Percentiles rank a stretch among this genome's conserved stretches.
phyloP scores from a whole-genome alignment of 2,888 invertebrate genomes.

The Zhuqinia jingwanae region DNA sequence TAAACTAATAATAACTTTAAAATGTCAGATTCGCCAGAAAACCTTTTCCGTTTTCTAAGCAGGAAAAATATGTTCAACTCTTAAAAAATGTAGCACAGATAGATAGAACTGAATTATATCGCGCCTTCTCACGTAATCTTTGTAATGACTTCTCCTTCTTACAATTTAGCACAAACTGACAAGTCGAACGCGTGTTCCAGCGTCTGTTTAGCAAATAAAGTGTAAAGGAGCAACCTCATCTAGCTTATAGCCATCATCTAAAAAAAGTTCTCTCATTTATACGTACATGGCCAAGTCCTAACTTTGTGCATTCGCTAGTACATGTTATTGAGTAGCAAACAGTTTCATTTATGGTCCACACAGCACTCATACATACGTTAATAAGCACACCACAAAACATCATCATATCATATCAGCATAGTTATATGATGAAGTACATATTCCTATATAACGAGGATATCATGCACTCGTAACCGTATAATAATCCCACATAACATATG shows the following conservation, averaged over 20 bases:
- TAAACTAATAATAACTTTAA: constrained; percentile 35
- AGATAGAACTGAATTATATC: background rate
- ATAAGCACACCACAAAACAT: background rate
- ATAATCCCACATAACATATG: too few species aligned
- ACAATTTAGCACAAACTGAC: constrained; percentile 61
- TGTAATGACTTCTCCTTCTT: constrained; percentile 32
- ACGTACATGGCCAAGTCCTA: constrained; percentile 23
- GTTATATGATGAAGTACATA: too few species aligned
- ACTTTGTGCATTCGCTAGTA: constrained; percentile 23
- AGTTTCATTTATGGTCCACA: background rate
- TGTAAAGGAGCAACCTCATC: background rate
- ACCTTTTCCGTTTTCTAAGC: constrained; percentile 26
- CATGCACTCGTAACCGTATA: too few species aligned
- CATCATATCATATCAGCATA: background rate
- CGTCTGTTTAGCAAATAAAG: constrained; percentile 52
- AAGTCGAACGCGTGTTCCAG: constrained; percentile 53
- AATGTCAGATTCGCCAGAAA: background rate
- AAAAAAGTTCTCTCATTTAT: background rate
- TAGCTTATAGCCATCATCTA: background rate
- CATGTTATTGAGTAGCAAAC: background rate
- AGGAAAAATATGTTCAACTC: constrained; percentile 1
- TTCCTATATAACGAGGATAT: too few species aligned
- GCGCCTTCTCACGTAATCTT: background rate
- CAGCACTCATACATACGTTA: too few species aligned
- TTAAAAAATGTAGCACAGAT: constrained; percentile 9